Base-by-base conservation (phyloP, 1,140 invertebrate species). In the Achroia grisella region DNA sequence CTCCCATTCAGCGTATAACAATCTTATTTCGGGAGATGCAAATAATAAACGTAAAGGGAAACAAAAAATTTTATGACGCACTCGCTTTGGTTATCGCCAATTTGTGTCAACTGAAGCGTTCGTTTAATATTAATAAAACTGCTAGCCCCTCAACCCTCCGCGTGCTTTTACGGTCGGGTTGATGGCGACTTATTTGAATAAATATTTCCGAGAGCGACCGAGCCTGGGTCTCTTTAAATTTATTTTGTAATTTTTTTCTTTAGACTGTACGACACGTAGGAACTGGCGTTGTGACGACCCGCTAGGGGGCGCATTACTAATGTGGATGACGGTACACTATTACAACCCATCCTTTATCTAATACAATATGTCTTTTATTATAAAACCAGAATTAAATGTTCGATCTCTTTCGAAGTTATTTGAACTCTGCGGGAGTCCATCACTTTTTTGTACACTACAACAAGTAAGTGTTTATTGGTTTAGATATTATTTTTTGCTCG, bases 101-200 rank as follows among this genome's bases (percentile, higher is more conserved):
- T 79, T 80, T 77, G 68, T 78, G 73, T 81, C 75, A 83, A 77
- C 73, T 71, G 73, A 78, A 76, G 71, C 75, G 66, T 80, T 83
- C 76, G 71, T 79, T 80, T 78, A 76, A 80, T 81, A 79, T 80
- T 79, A 80, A 81, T 84, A 80, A 80, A 80, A 79, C 63, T 71
- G 69, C 64, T 73, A 67, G 65, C 66, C 63, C 62, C 63, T 72
- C 72, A 78, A 71, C 69, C 74, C 73, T 76, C 56, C 35, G 60
- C 70, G 64, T 69, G 58, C 67, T 73, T 80, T 81, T 81, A 81
- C 77, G 80, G 69, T 78, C 66, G 69, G 74, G 52, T 81, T 76
- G 69, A 78, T 77, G 72, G 74, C 67, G 69, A 78, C 73, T 79
- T 81, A 84, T 84, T 84, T 84, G 70, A 84, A 81, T 84, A 81